Evolutionary conservation across 2,888 invertebrate species (phyloP).

Genomic region (Fissipunctia ypsillon): DNA sequence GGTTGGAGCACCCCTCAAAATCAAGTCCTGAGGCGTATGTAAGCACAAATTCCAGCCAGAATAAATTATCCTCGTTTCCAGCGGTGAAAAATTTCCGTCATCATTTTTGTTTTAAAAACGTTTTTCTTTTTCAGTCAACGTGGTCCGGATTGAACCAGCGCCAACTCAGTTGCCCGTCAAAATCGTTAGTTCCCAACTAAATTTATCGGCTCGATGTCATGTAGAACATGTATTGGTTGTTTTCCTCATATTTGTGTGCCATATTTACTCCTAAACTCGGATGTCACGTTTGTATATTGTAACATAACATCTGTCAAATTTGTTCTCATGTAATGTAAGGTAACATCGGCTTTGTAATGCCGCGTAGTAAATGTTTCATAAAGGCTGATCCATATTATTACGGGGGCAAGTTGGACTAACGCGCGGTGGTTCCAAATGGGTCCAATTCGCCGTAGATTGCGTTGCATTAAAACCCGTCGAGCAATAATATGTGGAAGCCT

Average conservation of each 20-base stretch:
- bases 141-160: slow-evolving; percentile 84
- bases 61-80: slow-evolving; percentile 37
- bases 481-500: slow-evolving; percentile 53
- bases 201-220: slow-evolving; percentile 71
- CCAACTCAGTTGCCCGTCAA: slow-evolving; percentile 87
- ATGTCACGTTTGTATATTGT: slow-evolving; percentile 49
- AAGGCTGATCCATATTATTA: slow-evolving; percentile 53
- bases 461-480: slow-evolving; percentile 44
- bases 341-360: slow-evolving; percentile 38
- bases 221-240: slow-evolving; percentile 68
- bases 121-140: slow-evolving; percentile 83
- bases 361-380: slow-evolving; percentile 55
- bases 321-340: slow-evolving; percentile 50
- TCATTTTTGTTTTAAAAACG: slow-evolving; percentile 40
- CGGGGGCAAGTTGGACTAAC: slow-evolving; percentile 27
- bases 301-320: slow-evolving; percentile 64
- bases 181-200: slow-evolving; percentile 82
- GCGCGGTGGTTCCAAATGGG: slow-evolving; percentile 46
- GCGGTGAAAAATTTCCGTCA: slow-evolving; percentile 18
- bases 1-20: slow-evolving; percentile 41
- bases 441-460: slow-evolving; percentile 54
- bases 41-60: slow-evolving; percentile 37
- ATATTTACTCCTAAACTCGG: slow-evolving; percentile 70
- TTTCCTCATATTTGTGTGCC: slow-evolving; percentile 74
- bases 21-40: slow-evolving; percentile 31